Base-by-base conservation (phyloP, 2,113 vertebrate species). In the Oryzias javanicus region DNA sequence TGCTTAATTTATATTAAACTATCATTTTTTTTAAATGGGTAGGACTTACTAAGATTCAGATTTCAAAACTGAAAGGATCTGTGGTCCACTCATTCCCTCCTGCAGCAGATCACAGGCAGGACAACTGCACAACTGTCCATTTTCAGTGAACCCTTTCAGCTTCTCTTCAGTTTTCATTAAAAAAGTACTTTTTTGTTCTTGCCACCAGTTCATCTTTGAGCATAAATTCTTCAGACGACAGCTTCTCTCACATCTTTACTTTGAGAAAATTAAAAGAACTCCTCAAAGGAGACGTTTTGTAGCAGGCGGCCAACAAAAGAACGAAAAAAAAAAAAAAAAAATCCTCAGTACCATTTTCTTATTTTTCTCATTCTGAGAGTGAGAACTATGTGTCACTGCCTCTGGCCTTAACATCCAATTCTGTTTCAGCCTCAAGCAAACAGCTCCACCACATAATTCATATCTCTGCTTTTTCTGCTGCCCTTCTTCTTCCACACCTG, bases 101-200 rank as follows among this genome's bases (percentile, higher is more conserved):
- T 77, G 69, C 86, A 81, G 51, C 81, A 82, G 54, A 86, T 8
- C 59, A 86, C 82, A 4, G 83, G 85, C 52, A 85, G 61, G 46
- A 80, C 79, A 25, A 83, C 67, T 22, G 83, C 78, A 77, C 86
- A 89, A 53, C 86, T 86, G 60, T 85, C 80, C 87, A 89, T 89
- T 61, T 64, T 67, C 25, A 40, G 49, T 48, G 29, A 60, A 49
- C 13, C 45, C 42, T 51, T 14, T 47, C 54, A 49, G 42, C 6
- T 50, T 55, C 3, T 24, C 29, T 55, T 7, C 60, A 24, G 22
- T 48, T 55, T 52, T 53, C 25, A 46, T 14, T 13, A 62, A 22
- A 12, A 58, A 27, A 6, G 25, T 4, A 14, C 16, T 42, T 46
- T 4, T 56, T 57, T 49, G 22, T n/a, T 19, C 52, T 47, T 47